Percentiles rank a stretch among this genome's conserved stretches.
Conservation (phyloP, 2,888 invertebrate species). For the Serripes groenlandicus region DNA sequence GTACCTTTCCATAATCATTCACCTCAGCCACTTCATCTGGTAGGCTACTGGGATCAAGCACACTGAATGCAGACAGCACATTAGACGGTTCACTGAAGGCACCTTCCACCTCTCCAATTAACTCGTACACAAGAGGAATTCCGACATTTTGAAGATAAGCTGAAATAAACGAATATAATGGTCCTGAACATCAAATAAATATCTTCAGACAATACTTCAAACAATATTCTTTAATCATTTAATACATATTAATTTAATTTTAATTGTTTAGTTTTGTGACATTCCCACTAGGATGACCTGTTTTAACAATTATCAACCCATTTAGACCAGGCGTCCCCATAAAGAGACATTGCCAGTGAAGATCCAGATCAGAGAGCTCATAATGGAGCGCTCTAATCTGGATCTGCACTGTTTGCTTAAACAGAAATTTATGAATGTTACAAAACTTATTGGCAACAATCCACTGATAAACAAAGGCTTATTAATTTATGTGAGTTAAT, state of each 20-base stretch:
- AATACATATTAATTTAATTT: no score
- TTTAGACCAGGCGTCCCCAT: no score
- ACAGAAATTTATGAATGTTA: no score
- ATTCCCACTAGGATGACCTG: background rate
- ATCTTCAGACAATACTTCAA: background rate
- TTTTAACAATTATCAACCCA: background rate
- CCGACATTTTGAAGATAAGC: conserved; percentile 31
- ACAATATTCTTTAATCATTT: no score
- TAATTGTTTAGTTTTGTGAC: background rate
- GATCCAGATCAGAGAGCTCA: no score
- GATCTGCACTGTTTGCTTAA: no score
- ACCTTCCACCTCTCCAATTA: conserved; percentile 35
- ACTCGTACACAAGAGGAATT: conserved; percentile 26
- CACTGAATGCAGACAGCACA: conserved; percentile 31
- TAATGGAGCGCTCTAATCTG: no score
- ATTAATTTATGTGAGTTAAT: no score
- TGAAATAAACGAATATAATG: background rate
- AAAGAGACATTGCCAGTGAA: no score
- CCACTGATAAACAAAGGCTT: no score
- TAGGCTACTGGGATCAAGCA: conserved; percentile 23
- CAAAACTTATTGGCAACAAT: no score
- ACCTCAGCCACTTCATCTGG: conserved; percentile 30
- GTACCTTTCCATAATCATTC: conserved; percentile 39
- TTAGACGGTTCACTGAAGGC: conserved; percentile 13
- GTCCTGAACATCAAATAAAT: background rate